Evolutionary conservation across 2,797 vertebrate species (phyloP).

Genomic region (Falco peregrinus): DNA sequence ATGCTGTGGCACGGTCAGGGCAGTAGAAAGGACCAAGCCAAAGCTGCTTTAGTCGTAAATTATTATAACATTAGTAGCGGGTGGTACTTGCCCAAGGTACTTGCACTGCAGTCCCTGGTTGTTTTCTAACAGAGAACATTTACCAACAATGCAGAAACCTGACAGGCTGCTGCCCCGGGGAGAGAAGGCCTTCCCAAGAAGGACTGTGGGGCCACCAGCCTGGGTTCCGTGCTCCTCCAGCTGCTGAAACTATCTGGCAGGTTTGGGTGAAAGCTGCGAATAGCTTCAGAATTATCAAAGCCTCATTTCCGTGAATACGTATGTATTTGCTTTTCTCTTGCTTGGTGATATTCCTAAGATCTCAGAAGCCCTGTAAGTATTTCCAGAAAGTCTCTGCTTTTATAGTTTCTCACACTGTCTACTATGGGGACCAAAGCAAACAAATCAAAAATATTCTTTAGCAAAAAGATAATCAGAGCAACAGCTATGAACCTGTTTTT

Average conservation of each 20-base stretch:
- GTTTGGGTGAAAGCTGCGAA: background rate
- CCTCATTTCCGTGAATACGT: background rate
- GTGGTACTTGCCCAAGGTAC: too few species aligned
- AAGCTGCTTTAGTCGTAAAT: background rate
- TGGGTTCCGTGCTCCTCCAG: background rate
- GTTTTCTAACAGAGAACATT: background rate
- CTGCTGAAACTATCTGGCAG: background rate
- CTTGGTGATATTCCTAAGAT: background rate
- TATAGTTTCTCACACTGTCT: background rate
- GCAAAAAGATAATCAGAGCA: background rate
- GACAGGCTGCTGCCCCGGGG: rapidly evolving
- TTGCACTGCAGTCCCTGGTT: background rate
- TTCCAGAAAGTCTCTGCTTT: background rate
- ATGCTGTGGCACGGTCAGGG: too few species aligned
- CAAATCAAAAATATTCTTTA: background rate
- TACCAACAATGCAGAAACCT: background rate
- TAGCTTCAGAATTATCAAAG: background rate
- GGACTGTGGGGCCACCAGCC: too few species aligned
- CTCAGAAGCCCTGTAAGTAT: background rate
- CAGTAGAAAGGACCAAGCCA: background rate
- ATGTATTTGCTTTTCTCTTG: background rate
- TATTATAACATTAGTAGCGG: background rate
- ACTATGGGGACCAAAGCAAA: background rate
- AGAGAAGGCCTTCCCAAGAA: background rate
- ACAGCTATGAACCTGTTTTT: background rate